Evolutionary conservation across 2,888 invertebrate genomes (phyloP), one percentile per base, ranked within the genome.

Genomic region (Willowsia nigromaculata): DNA sequence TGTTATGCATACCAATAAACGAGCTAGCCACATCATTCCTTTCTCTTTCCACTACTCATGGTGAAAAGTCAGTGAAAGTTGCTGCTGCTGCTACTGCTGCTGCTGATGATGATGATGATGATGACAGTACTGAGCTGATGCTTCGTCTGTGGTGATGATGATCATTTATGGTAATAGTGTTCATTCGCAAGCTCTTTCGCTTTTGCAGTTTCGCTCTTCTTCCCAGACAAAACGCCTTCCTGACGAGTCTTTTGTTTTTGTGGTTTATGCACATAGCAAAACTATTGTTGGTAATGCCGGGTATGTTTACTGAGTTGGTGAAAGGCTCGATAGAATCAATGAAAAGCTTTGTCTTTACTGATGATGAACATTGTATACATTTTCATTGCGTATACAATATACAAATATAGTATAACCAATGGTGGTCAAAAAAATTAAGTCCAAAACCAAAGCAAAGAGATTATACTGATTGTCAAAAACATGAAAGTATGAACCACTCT

Each of bases 131-230:
- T 80, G 47, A 47, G 47, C 62, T 82, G 65, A 80, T 80, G 80
- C 25, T 80, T 56, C 50, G 33, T 18, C 59, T 40, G 80, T 65
- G 47, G 47, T 80, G 86, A 80, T 86, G 76, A 86, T 86, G 80
- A 74, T 86, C 86, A 86, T 86, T 80, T 65, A 78, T 80, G 80
- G 86, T 80, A 83, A 78, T 86, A 65, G 68, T 37, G 56, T 59
- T 78, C 53, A 56, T 80, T 80, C 25, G 30, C 50, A 50, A 50
- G 50, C 50, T 50, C 74, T 43, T 47, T 50, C 4, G 47, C 18
- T 76, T 56, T 59, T 40, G 22, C 78, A 33, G 53, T 50, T n/a
- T 37, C 50, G 7, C 76, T 25, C 0, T 47, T n/a, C 33, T n/a
- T 50, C 3, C n/a, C 3, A 78, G 53, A 33, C 30, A 78, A 78